These are phyloP conservation scores for Cheilosia impressa DNA, from an alignment of 2,888 invertebrate species.

Conservation along the genomic window DNA sequence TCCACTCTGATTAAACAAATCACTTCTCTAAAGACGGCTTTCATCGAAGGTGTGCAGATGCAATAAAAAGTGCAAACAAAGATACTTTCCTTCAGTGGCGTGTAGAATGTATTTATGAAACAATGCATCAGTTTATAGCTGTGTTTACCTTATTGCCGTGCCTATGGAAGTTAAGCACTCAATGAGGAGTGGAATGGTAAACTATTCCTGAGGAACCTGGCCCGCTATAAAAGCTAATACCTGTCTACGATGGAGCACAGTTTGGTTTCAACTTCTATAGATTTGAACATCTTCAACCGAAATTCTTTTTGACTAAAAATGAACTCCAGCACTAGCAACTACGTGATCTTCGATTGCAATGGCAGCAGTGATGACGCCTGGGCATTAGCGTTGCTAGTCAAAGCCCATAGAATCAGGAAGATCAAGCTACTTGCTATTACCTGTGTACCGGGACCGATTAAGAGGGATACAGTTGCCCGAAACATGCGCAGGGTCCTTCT, in stretches of 20 bases:
- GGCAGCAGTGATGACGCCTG: conserved; percentile 86
- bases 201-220: too few relatives aligned
- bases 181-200: too few relatives aligned
- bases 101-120: too few relatives aligned
- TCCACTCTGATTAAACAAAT: too few relatives aligned
- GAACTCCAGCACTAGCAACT: conserved; percentile 25
- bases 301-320: not conserved
- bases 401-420: conserved; percentile 81
- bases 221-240: not conserved
- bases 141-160: too few relatives aligned
- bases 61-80: too few relatives aligned
- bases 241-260: not conserved
- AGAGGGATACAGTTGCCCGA: conserved; percentile 86
- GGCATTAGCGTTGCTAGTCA: conserved; percentile 85
- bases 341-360: conserved; percentile 85
- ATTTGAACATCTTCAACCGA: not conserved
- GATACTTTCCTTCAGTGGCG: too few relatives aligned
- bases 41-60: too few relatives aligned
- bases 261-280: not conserved
- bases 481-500: conserved; percentile 89
- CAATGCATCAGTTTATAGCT: too few relatives aligned
- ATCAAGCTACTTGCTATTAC: conserved; percentile 86
- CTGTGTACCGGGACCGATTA: conserved; percentile 89
- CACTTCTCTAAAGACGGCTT: too few relatives aligned
- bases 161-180: too few relatives aligned